Base-by-base conservation (phyloP, 2,888 invertebrate genomes). In the Pollenia labialis region DNA sequence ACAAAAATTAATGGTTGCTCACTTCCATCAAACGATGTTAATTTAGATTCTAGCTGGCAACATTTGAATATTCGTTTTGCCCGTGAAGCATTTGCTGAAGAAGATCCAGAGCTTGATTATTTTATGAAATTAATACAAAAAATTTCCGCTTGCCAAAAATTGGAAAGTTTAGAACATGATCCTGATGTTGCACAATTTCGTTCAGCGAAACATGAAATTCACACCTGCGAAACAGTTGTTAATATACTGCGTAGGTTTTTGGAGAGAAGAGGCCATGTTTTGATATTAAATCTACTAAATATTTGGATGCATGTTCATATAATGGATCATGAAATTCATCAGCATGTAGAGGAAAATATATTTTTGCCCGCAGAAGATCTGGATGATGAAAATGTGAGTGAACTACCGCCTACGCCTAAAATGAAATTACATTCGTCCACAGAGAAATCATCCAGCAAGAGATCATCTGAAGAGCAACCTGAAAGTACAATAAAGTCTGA, bases 121-220 rank as follows among this genome's bases (percentile, higher is more conserved):
- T 93, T 94, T 71, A 92, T 92, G 85, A 92, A 92, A 81, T 86
- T 93, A 54, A 89, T 93, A 76, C 92, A 93, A 88, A 91, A 90
- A n/a, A 80, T 93, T 1, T 93, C 93, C 0, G 89, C 91, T 2
- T 92, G 91, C 83, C 89, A 91, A 1, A 92, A 91, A 68, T 88
- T 92, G 9, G 93, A 94, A 18, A 90, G 90, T 2, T 91, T 93
- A 4, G 93, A 93, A 82, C 81, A 89, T 8, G 91, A 92, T 46
- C 90, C 91, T 6, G 91, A 92, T 16, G 90, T 93, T 2, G 90
- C 90, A 1, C 90, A 92, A 91, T 94, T 92, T 92, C 95, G 96
- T 90, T 95, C 95, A 44, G 95, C 96, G 90, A 97, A 96, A 94
- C 96, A 95, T 93, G 95, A 96, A 90, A 93, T 96, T 66, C 95